Conservation (phyloP, 2,888 invertebrate species). For the Sinelater perroti region DNA sequence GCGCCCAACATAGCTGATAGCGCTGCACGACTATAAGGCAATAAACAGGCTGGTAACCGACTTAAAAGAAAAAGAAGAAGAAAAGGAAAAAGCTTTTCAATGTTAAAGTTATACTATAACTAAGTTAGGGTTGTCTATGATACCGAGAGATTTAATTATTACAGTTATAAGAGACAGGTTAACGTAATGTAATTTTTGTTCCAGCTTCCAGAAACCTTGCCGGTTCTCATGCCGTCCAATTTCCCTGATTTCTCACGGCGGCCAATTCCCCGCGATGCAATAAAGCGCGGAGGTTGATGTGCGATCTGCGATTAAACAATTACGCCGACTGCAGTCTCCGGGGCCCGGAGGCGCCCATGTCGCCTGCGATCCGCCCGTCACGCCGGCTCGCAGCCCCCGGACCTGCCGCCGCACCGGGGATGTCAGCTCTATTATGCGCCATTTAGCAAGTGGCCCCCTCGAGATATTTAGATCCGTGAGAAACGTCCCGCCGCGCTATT, state of each 20-base stretch:
- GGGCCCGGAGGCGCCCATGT: constrained; percentile 32
- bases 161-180: no score
- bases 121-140: no score
- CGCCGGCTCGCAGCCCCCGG: constrained; percentile 28
- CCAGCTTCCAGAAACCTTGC: no score
- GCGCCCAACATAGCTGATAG: no score
- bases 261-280: constrained; percentile 20
- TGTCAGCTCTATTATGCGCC: constrained; percentile 46
- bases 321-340: constrained; percentile 33
- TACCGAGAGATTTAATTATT: no score
- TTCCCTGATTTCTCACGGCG: constrained; percentile 7
- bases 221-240: no score
- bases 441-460: constrained; percentile 46
- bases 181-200: no score
- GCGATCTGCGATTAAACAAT: constrained; percentile 42
- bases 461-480: constrained; percentile 43
- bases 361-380: constrained; percentile 25
- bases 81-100: no score
- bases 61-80: no score
- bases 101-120: no score
- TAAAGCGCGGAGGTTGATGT: constrained; percentile 41
- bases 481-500: constrained; percentile 27
- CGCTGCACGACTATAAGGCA: no score
- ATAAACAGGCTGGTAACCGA: no score
- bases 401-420: constrained; percentile 41